These are phyloP conservation scores for Samia ricini DNA, from an alignment of 1,140 invertebrate species.

Conservation along the genomic window DNA sequence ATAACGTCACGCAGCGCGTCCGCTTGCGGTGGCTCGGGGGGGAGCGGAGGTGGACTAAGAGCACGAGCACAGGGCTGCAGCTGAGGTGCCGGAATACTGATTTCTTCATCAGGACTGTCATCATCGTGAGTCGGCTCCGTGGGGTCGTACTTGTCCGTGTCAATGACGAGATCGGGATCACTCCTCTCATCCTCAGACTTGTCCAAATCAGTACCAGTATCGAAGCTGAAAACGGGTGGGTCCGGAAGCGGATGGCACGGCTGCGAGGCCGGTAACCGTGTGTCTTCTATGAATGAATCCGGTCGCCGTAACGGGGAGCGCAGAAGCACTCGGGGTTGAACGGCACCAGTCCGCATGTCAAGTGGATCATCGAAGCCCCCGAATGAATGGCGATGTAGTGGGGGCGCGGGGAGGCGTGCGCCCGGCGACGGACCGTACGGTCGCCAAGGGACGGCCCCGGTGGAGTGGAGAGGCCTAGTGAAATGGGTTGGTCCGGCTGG, in stretches of 20 bases:
- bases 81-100: constrained; percentile 7
- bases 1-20: constrained; percentile 28
- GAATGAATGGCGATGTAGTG: constrained; percentile 39
- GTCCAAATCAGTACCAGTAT: constrained; percentile 56
- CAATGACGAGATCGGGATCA: constrained; percentile 83
- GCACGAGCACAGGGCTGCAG: background rate
- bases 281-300: background rate
- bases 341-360: constrained; percentile 51
- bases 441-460: constrained; percentile 27
- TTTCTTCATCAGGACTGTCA: constrained; percentile 53
- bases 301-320: background rate
- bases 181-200: constrained; percentile 80
- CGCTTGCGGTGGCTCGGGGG: constrained; percentile 2
- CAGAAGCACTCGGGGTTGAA: constrained; percentile 3
- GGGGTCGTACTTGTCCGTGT: constrained; percentile 81
- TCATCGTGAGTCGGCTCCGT: constrained; percentile 81
- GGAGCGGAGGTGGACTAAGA: constrained; percentile 10
- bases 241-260: constrained; percentile 69
- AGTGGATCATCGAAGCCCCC: constrained; percentile 58
- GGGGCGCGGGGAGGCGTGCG: constrained; percentile 38
- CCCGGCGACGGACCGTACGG: constrained; percentile 36
- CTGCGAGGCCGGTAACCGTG: constrained; percentile 6
- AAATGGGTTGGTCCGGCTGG: constrained; percentile 2
- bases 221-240: constrained; percentile 76
- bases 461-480: constrained; percentile 35